Evolutionary conservation across 2,888 invertebrate species (phyloP).

Genomic region (Anorthoa munda): DNA sequence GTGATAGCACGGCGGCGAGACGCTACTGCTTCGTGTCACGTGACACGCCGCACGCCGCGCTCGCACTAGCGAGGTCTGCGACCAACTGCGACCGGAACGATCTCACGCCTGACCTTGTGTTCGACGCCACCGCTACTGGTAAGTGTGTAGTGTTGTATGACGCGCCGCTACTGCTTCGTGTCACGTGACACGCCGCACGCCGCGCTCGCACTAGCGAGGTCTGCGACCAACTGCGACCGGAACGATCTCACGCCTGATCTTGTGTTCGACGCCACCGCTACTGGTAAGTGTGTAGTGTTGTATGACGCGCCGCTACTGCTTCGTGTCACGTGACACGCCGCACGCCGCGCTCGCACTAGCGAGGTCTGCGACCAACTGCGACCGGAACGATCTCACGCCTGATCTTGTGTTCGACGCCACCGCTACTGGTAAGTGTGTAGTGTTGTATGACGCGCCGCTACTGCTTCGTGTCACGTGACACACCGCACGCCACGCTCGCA

Average conservation of each 20-base stretch:
- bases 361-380: conserved; percentile 89
- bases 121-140: conserved; percentile 94
- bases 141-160: conserved; percentile 73
- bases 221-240: too few relatives aligned
- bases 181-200: conserved; percentile 90
- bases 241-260: too few relatives aligned
- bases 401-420: conserved; percentile 93
- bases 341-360: too few relatives aligned
- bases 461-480: too few relatives aligned
- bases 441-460: too few relatives aligned
- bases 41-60: conserved; percentile 91
- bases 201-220: too few relatives aligned
- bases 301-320: too few relatives aligned
- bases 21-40: conserved; percentile 95
- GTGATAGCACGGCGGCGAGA: conserved; percentile 92
- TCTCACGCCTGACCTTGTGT: conserved; percentile 90
- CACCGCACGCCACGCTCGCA: too few relatives aligned
- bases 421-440: conserved; percentile 89
- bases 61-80: conserved; percentile 91
- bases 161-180: conserved; percentile 94
- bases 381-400: conserved; percentile 87
- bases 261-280: too few relatives aligned
- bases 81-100: conserved; percentile 92
- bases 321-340: too few relatives aligned
- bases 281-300: too few relatives aligned